Evolutionary conservation across 2,113 vertebrate species (phyloP).

Genomic region (Neomonachus schauinslandi): DNA sequence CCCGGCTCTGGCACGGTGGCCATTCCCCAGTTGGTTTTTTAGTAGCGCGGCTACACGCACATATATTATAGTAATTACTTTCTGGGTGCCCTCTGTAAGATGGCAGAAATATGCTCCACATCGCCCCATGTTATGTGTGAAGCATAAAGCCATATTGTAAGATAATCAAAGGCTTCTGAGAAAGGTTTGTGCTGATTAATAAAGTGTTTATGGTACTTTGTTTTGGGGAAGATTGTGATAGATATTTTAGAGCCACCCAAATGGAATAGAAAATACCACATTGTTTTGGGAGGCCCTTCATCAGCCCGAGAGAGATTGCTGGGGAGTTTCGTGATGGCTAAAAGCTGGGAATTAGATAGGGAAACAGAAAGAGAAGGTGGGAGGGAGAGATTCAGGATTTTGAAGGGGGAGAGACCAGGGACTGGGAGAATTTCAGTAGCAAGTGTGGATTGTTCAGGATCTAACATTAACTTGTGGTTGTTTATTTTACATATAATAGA

Average conservation of each 20-base stretch:
- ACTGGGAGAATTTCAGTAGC: slow-evolving; percentile 45
- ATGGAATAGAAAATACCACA: slow-evolving; percentile 76
- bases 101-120: slow-evolving; percentile 86
- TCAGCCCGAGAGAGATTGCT: slow-evolving; percentile 74
- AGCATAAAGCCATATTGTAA: slow-evolving; percentile 85
- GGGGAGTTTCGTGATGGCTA: slow-evolving; percentile 70
- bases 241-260: slow-evolving; percentile 77
- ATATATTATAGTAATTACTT: slow-evolving; percentile 88
- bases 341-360: slow-evolving; percentile 69
- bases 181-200: slow-evolving; percentile 84
- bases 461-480: slow-evolving; percentile 84
- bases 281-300: slow-evolving; percentile 74
- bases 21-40: slow-evolving; percentile 82
- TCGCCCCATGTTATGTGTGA: slow-evolving; percentile 82
- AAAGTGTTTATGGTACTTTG: slow-evolving; percentile 83
- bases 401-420: slow-evolving; percentile 27
- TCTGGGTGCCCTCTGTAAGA: slow-evolving; percentile 83
- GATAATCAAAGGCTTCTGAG: slow-evolving; percentile 84
- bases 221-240: slow-evolving; percentile 70
- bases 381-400: slow-evolving; percentile 38
- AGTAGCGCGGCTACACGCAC: slow-evolving; percentile 78
- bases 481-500: slow-evolving; percentile 90
- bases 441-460: slow-evolving; percentile 69
- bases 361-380: slow-evolving; percentile 60
- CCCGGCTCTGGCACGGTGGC: slow-evolving; percentile 75